phyloP scores from a whole-genome alignment of 2,888 invertebrate genomes.

The Abrostola tripartita region DNA sequence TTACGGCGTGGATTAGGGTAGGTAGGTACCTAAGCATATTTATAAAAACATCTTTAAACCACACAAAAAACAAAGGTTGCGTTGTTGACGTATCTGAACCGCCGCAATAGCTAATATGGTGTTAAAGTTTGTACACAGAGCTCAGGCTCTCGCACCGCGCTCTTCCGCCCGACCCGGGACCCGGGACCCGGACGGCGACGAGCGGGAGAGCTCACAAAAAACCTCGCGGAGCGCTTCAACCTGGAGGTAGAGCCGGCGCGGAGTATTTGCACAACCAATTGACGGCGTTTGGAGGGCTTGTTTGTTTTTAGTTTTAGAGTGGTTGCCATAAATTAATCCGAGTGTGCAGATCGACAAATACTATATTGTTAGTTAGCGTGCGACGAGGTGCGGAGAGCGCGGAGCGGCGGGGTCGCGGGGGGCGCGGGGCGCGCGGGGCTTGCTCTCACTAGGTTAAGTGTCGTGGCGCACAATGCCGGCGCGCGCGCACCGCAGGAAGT shows the following conservation, averaged over 20 bases:
- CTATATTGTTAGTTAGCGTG: conserved; percentile 47
- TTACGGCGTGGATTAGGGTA: neutral
- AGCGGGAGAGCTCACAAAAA: conserved; percentile 42
- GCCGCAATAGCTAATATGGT: conserved; percentile 25
- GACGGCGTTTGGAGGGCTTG: conserved; percentile 61
- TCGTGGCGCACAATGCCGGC: conserved; percentile 44
- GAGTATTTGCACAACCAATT: conserved; percentile 64
- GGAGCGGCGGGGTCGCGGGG: conserved; percentile 1
- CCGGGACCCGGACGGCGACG: conserved; percentile 2
- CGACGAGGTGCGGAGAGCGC: conserved; percentile 6
- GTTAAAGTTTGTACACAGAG: conserved; percentile 29
- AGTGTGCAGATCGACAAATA: conserved; percentile 63
- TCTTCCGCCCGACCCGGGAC: conserved; percentile 35
- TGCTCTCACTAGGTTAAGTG: conserved; percentile 58
- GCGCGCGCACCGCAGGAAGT: conserved; percentile 48
- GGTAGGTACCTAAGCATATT: neutral
- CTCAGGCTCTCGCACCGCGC: conserved; percentile 3
- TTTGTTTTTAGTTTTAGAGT: conserved; percentile 71
- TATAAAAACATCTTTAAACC: conserved; percentile 1
- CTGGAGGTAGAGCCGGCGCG: conserved; percentile 17
- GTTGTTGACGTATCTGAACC: conserved; percentile 18
- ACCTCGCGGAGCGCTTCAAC: conserved; percentile 42
- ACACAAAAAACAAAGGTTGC: conserved; percentile 11
- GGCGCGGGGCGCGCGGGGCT: conserved; percentile 14
- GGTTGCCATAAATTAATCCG: conserved; percentile 73